These are phyloP conservation scores for Nipponacmea schrenckii DNA, from an alignment of 2,888 invertebrate species.

Conservation along the genomic window DNA sequence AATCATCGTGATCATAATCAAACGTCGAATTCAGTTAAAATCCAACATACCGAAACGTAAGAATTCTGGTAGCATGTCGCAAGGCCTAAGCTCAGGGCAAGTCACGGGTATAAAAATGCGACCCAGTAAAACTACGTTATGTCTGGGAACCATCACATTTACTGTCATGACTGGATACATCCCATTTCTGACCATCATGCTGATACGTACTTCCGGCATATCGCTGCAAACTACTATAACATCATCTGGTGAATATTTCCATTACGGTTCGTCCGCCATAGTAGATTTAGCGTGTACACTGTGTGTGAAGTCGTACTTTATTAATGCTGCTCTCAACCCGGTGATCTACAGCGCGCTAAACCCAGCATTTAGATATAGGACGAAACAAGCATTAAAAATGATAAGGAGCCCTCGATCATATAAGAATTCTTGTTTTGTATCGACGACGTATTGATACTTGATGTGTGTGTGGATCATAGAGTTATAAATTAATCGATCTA, in stretches of 20 bases:
- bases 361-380: slow-evolving; percentile 29
- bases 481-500: too few species aligned
- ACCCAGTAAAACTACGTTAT: slow-evolving; percentile 43
- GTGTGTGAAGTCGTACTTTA: slow-evolving; percentile 48
- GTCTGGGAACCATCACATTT: slow-evolving; percentile 47
- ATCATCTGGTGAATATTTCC: background rate
- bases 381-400: slow-evolving; percentile 22
- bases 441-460: too few species aligned
- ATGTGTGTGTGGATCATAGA: too few species aligned
- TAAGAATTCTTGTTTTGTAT: too few species aligned
- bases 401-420: too few species aligned
- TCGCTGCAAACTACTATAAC: slow-evolving; percentile 32
- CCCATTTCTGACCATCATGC: slow-evolving; percentile 49
- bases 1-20: slow-evolving; percentile 38
- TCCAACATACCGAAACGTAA: background rate
- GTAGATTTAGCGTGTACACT: slow-evolving; percentile 47
- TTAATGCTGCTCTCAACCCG: slow-evolving; percentile 38
- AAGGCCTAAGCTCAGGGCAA: background rate
- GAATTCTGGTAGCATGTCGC: background rate
- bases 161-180: slow-evolving; percentile 48
- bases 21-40: background rate
- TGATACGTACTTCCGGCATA: slow-evolving; percentile 41
- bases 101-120: slow-evolving; percentile 31
- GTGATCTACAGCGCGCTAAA: slow-evolving; percentile 35
- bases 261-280: slow-evolving; percentile 19